Base-by-base conservation (phyloP, 2,797 vertebrate species). In the Taenioides sp. region DNA sequence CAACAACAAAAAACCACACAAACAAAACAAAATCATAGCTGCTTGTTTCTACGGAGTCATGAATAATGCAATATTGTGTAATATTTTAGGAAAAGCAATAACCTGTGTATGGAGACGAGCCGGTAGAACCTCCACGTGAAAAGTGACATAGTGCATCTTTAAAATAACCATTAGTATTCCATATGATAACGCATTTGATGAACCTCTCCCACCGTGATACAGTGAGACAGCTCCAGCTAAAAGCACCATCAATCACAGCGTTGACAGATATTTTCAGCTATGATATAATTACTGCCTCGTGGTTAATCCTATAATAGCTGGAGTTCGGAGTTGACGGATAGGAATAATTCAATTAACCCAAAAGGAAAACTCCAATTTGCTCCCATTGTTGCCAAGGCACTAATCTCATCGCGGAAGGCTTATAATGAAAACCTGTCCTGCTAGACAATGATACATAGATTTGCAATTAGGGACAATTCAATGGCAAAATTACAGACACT, bases 381-480 rank as follows among this genome's bases (percentile, higher is more conserved):
- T 67, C 47, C 71, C 69, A 77, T 75, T 70, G 79, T 67, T 67
- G 62, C 52, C 63, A 73, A 74, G 71, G 50, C 31, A 60, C 59
- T 67, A 72, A 84, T 86, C 20, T 67, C 52, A 83, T 86, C 70
- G 71, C 63, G 63, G 11, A 69, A 27, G 61, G 64, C 50, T 67
- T 7, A 47, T 64, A 58, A 69, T 1, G 10, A 69, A 67, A 71
- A 71, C 59, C 63, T 28, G 66, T 72, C 74, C 50, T 68, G 76
- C 12, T 62, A 77, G 31, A 81, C 71, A 22, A 31, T 74, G 57
- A 78, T 69, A 37, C 70, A 85, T 79, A 67, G 74, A 80, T 83
- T 80, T 75, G 70, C 67, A 81, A 77, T 84, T 80, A 83, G 61
- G 47, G 34, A 66, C 70, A 50, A 77, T 74, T 75, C 61, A 74